Conservation (phyloP, 1,140 invertebrate species). For the Temnothorax curvispinosus region DNA sequence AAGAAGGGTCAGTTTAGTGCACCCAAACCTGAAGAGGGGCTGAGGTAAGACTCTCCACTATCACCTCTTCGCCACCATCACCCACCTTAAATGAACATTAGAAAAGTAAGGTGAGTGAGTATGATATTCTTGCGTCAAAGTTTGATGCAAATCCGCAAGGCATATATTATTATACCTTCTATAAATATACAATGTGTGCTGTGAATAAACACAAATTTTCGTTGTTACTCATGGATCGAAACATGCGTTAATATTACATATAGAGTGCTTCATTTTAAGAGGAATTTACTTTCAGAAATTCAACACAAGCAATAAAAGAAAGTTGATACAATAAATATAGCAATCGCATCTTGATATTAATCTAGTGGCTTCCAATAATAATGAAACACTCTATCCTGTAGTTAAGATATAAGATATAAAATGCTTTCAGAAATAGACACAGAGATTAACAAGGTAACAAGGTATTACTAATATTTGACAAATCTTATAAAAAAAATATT, state of each 20-base stretch:
- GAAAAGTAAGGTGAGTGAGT: conserved; percentile 61
- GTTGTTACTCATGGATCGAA: not conserved
- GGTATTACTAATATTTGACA: not conserved
- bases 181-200: conserved; percentile 26
- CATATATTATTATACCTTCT: conserved; percentile 46
- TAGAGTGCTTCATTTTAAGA: conserved; percentile 30
- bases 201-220: conserved; percentile 12
- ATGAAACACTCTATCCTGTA: conserved; percentile 11
- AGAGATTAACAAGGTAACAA: conserved; percentile 24
- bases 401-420: not conserved
- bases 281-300: not conserved
- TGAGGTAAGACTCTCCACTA: conserved; percentile 79
- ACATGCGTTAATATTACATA: conserved; percentile 40
- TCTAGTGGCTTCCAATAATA: not conserved
- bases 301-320: not conserved
- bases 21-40: conserved; percentile 78
- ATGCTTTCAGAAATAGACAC: not conserved
- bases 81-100: conserved; percentile 78
- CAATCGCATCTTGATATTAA: not conserved
- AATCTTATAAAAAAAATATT: not conserved
- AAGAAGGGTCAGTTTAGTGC: conserved; percentile 70
- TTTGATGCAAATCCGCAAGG: conserved; percentile 44
- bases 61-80: conserved; percentile 78
- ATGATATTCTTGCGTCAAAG: conserved; percentile 37
- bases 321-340: not conserved